Evolutionary conservation across 2,797 vertebrate species (phyloP), one percentile per base, ranked within the genome.

Genomic region (Hylomyscus alleni): DNA sequence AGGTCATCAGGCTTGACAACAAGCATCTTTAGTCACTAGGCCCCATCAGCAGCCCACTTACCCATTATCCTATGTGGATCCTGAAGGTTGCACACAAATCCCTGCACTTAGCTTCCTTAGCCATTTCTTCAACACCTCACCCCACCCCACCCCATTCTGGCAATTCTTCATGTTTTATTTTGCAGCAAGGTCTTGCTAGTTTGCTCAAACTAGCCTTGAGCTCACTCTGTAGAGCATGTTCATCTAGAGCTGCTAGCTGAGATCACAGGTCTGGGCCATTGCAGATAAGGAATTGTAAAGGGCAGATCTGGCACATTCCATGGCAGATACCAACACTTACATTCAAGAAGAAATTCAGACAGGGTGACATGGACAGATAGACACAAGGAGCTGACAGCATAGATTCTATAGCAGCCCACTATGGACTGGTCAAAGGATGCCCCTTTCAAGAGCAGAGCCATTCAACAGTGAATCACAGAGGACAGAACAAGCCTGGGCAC

Each of bases 361-460:
- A 12, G 9, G 0, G 13, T 8, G 5, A 26, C 7, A 24, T 2
- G 0, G 3, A 37, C 62, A 77, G 50, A 82, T 3, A 20, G 22
- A 54, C 22, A 67, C 80, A 50, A 87, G 37, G 29, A 50, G 19
- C 34, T 24, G 47, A 31, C 7, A 29, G 4, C 1, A n/a, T 7
- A 47, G 34, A 12, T 24, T 24, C 62, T 22, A 67, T 22, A 62
- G 62, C 83, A 85, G 9, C 3, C 77, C 26, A 14, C 17, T 19
- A 10, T 37, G 17, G 12, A 75, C 20, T 0, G 6, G 22, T 54
- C 52, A 56, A 50, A 65, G 60, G 75, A 29, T 40, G 85, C 7
- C 31, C 75, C 52, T 58, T 58, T 40, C 22, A 2, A 2, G 29
- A 31, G 19, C 56, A 58, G 37, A 67, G 26, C 67, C 50, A 52